Evolutionary conservation across 2,888 invertebrate species (phyloP).

Genomic region (Trachelus iudaicus): DNA sequence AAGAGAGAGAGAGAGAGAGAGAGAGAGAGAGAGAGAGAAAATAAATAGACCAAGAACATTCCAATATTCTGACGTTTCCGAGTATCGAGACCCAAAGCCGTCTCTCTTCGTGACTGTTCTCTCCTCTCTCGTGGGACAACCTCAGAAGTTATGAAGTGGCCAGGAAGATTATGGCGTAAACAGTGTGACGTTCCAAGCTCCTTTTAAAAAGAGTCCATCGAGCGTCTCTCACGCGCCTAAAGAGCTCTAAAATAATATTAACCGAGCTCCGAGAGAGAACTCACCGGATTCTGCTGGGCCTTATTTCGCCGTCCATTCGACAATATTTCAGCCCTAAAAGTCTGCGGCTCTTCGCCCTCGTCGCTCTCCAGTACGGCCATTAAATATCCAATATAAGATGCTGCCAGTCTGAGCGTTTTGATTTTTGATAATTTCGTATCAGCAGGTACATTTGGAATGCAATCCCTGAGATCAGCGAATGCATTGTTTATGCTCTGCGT

Average conservation of each 20-base stretch:
- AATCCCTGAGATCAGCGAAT: slow-evolving; percentile 90
- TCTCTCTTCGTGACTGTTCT: neutral
- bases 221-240: slow-evolving; percentile 45
- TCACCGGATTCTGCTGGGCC: slow-evolving; percentile 49
- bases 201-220: slow-evolving; percentile 21
- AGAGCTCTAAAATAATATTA: neutral
- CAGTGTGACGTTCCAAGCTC: neutral
- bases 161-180: slow-evolving; percentile 2
- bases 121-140: neutral
- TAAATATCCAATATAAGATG: slow-evolving; percentile 91
- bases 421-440: slow-evolving; percentile 97
- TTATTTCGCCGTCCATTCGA: slow-evolving; percentile 57
- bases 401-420: slow-evolving; percentile 92
- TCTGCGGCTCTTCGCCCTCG: slow-evolving; percentile 80
- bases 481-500: slow-evolving; percentile 96
- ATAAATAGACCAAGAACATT: neutral
- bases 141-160: neutral
- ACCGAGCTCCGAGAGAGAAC: slow-evolving; percentile 10
- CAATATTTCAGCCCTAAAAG: slow-evolving; percentile 87
- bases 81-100: neutral
- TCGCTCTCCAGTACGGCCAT: slow-evolving; percentile 90
- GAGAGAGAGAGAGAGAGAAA: neutral
- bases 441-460: slow-evolving; percentile 95
- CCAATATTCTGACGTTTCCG: slow-evolving; percentile 1
- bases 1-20: neutral